Base-by-base conservation (phyloP, 2,113 vertebrate genomes). In the Prietella phreatophila region DNA sequence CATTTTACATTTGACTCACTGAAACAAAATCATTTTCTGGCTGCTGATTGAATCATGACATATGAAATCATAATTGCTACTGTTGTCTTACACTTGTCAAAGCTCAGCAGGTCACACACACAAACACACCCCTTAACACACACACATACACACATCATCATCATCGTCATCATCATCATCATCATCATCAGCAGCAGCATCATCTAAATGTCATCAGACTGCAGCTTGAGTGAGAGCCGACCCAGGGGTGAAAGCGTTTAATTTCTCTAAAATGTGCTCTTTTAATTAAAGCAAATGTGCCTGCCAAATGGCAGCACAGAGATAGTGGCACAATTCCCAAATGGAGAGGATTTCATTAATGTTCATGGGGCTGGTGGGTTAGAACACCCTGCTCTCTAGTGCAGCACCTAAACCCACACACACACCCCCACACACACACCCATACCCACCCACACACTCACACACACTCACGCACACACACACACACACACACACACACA, bases 221-320 rank as follows among this genome's bases (percentile, higher is more conserved):
- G 61, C 82, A 83, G 87, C 80, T 82, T 85, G 47, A 85, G 87
- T 90, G 92, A 85, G 90, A 92, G 86, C 39, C 56, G 69, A 88
- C 91, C 93, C 91, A 92, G 88, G 89, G 93, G 92, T 88, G 15
- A 60, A 82, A 88, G 81, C 60, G 50, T 88, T 93, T 93, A 85
- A 92, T 94, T 94, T 92, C 91, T 91, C 83, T 92, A 93, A 93
- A 94, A 94, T 90, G 88, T 88, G 92, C 90, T 93, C 89, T 92
- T 94, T 94, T 93, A 94, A 95, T 95, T 94, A 94, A 95, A 94
- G 39, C 93, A 94, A 95, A 93, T 63, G 81, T 89, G 90, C 85
- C 89, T 90, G 91, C 91, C 92, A 89, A 91, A 91, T 92, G 91
- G 85, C 80, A 82, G 88, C 89, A 79, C 71, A 87, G 87, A 86